Evolutionary conservation across 2,113 vertebrate genomes (phyloP), one percentile per base, ranked within the genome.

Genomic region (Saimiri boliviensis): DNA sequence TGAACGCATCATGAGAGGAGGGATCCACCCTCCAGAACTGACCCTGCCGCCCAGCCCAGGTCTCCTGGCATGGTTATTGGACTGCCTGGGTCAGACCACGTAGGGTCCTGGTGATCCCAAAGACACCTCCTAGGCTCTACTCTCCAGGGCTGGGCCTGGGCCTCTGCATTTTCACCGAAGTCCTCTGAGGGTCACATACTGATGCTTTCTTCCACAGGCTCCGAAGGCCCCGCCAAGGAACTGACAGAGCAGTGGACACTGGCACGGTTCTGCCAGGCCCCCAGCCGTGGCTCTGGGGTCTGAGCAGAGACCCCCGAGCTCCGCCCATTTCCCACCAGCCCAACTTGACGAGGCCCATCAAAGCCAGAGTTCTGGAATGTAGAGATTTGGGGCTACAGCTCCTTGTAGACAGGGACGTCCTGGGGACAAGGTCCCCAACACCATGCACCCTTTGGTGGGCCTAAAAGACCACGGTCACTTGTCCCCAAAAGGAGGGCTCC

Each of bases 331-430:
- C 47, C 58, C 71, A 25, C 35, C 54, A 37, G 37, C 60, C 86
- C 13, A 1, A n/a, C 1, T 4, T 0, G 19, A 47, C 42, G 23
- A 12, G 17, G 30, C 23, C 35, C 1, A 0, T n/a, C 37, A 32
- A 30, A 16, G 35, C 17, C 70, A 5, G 74, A 68, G n/a, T 9
- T 11, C 49, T 10, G 20, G 49, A n/a, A 21, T 2, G 1, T 14
- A 1, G 10, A 10, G 3, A 8, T 37, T 3, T 47, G 14, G 71
- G 37, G 30, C 25, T 12, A 27, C 1, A 19, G 40, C 23, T 30
- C 52, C 42, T 40, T 32, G 32, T 1, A 82, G n/a, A 30, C 10
- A 3, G 79, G 58, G 54, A 21, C 40, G 49, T 52, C 45, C 71
- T 0, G 1, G 54, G 32, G 8, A 3, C 9, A n/a, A 45, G 32